phyloP scores from a whole-genome alignment of 2,113 vertebrate genomes.

The Lophius piscatorius region DNA sequence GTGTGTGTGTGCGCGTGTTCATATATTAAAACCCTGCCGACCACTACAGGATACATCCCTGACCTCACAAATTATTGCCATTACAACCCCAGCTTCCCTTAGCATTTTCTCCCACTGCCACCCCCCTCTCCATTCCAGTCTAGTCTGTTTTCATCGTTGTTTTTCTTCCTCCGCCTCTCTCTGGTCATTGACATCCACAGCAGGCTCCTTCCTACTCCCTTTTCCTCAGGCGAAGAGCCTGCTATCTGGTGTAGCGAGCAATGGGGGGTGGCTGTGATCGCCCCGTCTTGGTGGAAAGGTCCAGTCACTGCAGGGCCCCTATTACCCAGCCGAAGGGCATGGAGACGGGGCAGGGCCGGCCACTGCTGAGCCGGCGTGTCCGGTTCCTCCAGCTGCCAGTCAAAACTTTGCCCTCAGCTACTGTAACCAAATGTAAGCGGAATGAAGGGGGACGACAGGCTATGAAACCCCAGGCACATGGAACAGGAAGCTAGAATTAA shows the following conservation, averaged over 20 bases:
- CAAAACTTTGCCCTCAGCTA: slow-evolving; percentile 74
- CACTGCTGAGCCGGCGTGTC: slow-evolving; percentile 74
- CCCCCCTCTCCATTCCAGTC: slow-evolving; percentile 8
- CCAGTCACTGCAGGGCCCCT: slow-evolving; percentile 61
- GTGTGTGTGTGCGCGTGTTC: slow-evolving; percentile 7
- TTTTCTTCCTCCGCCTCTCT: slow-evolving; percentile 32
- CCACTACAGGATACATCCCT: no score
- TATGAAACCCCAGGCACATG: slow-evolving; percentile 63
- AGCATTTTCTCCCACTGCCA: neutral
- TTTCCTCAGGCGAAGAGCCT: slow-evolving; percentile 65
- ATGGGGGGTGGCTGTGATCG: slow-evolving; percentile 51
- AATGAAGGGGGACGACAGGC: slow-evolving; percentile 67
- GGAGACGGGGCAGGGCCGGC: slow-evolving; percentile 66
- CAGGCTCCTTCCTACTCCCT: slow-evolving; percentile 64
- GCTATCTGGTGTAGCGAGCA: slow-evolving; percentile 60
- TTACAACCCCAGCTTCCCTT: slow-evolving; percentile 56
- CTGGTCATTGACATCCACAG: slow-evolving; percentile 74
- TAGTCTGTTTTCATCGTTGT: slow-evolving; percentile 45
- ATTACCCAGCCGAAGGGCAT: slow-evolving; percentile 71
- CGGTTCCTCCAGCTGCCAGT: slow-evolving; percentile 77
- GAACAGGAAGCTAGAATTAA: slow-evolving; percentile 26
- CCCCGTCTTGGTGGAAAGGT: slow-evolving; percentile 71
- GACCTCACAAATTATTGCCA: slow-evolving; percentile 37
- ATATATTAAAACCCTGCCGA: slow-evolving; percentile 9
- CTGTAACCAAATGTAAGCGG: slow-evolving; percentile 60